A percentile compares a stretch with the other conserved stretches of the same genome.
These are phyloP conservation scores for Paratilapia polleni DNA, from an alignment of 2,113 vertebrate genomes.

Conservation along the genomic window DNA sequence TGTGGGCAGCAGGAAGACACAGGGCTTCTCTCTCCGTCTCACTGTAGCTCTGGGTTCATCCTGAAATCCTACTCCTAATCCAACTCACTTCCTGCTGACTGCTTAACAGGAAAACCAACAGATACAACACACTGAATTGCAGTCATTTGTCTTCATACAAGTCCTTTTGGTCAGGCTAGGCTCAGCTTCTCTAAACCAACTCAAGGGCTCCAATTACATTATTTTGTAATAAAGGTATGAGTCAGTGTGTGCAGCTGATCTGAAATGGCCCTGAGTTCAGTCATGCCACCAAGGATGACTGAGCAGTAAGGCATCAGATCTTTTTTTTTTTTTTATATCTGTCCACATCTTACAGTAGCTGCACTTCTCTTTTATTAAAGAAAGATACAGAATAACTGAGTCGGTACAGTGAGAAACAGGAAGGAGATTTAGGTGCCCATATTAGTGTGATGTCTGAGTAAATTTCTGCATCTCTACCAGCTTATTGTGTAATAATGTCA, in stretches of 20 bases:
- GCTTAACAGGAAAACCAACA: slow-evolving; percentile 53
- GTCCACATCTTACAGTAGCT: neutral
- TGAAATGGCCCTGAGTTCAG: slow-evolving; percentile 23
- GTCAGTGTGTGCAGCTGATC: slow-evolving; percentile 35
- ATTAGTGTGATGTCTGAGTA: neutral
- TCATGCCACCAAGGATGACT: neutral
- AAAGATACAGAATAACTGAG: neutral
- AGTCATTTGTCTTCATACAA: slow-evolving; percentile 67
- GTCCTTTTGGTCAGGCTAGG: slow-evolving; percentile 42
- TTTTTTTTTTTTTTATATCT: neutral
- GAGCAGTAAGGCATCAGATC: neutral
- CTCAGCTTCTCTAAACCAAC: slow-evolving; percentile 48
- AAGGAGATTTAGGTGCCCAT: neutral
- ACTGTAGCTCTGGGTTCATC: slow-evolving; percentile 43
- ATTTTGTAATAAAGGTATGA: slow-evolving; percentile 58
- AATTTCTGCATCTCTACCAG: neutral
- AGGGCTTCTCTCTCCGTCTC: neutral
- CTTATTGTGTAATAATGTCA: neutral
- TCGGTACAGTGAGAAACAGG: neutral
- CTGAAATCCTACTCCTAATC: slow-evolving; percentile 7
- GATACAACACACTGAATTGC: slow-evolving; percentile 39
- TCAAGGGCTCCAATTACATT: slow-evolving; percentile 53
- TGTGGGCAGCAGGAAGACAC: neutral
- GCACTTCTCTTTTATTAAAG: neutral
- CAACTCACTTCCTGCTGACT: neutral